phyloP scores from a whole-genome alignment of 2,113 vertebrate genomes.

The Atrichornis clamosus region DNA sequence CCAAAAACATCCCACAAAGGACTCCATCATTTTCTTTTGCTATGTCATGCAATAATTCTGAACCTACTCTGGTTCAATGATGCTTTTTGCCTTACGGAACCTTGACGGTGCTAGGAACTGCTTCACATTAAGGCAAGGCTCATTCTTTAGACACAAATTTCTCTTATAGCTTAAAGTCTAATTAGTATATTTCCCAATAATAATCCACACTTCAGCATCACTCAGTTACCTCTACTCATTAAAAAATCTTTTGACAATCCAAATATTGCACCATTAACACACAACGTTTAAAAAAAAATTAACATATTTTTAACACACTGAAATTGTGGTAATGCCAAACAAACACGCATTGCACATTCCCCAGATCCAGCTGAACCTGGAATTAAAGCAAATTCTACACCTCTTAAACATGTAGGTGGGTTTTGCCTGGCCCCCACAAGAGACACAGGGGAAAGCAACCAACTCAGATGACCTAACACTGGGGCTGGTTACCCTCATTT shows the following conservation, averaged over 20 bases:
- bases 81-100: background rate
- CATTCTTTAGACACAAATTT: background rate
- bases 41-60: background rate
- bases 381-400: background rate
- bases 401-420: background rate
- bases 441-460: background rate
- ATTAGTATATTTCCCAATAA: background rate
- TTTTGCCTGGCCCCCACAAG: background rate
- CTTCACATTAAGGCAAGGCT: background rate
- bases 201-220: background rate
- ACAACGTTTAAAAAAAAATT: background rate
- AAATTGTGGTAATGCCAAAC: background rate
- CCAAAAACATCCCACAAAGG: background rate
- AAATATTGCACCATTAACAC: background rate
- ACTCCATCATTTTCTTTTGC: background rate
- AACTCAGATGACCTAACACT: background rate
- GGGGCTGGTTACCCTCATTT: background rate
- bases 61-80: background rate
- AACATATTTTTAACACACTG: background rate
- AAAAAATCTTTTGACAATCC: background rate
- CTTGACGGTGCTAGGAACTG: background rate
- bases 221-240: background rate
- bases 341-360: background rate
- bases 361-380: background rate
- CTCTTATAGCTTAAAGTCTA: background rate